phyloP scores from a whole-genome alignment of 2,888 invertebrate genomes.

The Zelleria hepariella region DNA sequence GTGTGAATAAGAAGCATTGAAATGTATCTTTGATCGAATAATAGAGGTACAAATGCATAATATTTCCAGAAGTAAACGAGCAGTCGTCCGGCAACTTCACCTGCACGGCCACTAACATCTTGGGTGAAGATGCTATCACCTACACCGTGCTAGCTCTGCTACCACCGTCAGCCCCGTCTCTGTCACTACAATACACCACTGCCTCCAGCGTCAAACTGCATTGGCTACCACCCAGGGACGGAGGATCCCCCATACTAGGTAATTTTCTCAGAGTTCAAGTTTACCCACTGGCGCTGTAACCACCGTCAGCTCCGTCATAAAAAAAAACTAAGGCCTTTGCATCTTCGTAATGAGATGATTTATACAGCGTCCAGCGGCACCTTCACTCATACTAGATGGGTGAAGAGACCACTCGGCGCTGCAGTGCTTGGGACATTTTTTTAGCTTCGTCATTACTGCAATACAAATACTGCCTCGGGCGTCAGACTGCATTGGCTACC shows the following conservation, averaged over 20 bases:
- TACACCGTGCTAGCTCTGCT: conserved; percentile 83
- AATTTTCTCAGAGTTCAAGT: no score
- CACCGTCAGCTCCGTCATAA: conserved; percentile 80
- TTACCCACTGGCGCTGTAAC: conserved; percentile 81
- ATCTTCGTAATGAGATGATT: no score
- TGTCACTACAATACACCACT: conserved; percentile 81
- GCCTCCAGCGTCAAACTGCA: conserved; percentile 78
- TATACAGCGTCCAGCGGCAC: no score
- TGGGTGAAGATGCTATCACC: conserved; percentile 86
- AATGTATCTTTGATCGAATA: no score
- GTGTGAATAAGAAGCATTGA: no score
- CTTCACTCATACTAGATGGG: no score
- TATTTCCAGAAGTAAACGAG: conserved; percentile 77
- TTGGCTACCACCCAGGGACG: conserved; percentile 55
- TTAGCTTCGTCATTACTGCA: conserved; percentile 78
- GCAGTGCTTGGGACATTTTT: no score
- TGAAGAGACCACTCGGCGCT: no score
- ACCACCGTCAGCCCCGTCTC: conserved; percentile 78
- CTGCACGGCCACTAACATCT: conserved; percentile 84
- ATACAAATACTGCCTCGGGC: conserved; percentile 81
- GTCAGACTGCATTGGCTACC: conserved; percentile 73
- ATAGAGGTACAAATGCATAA: no score
- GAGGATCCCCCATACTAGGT: conserved; percentile 67
- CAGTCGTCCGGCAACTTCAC: conserved; percentile 85
- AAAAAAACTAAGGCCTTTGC: no score